phyloP scores from a whole-genome alignment of 2,888 invertebrate species.

The Spisula subtruncata region DNA sequence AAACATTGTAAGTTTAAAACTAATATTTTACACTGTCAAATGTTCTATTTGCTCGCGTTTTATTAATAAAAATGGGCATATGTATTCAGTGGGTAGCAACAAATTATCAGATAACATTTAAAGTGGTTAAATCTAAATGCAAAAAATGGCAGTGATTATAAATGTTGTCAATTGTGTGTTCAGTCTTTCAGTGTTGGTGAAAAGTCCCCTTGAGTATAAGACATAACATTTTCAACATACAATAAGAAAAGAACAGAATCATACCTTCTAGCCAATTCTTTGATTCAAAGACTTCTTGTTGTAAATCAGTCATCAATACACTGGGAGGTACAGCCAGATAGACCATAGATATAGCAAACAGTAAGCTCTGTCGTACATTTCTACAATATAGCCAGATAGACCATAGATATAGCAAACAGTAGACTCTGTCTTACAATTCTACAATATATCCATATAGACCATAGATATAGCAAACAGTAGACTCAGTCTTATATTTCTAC shows the following conservation, averaged over 20 bases:
- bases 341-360: constrained; percentile 86
- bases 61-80: too few relatives aligned
- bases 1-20: too few relatives aligned
- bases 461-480: constrained; percentile 84
- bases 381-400: constrained; percentile 72
- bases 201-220: not conserved
- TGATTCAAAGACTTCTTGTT: constrained; percentile 82
- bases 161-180: too few relatives aligned
- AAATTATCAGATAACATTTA: too few relatives aligned
- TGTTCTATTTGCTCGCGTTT: too few relatives aligned
- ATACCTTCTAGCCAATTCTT: constrained; percentile 87
- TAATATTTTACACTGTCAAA: too few relatives aligned
- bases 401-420: not conserved
- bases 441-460: constrained; percentile 79
- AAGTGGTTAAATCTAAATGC: too few relatives aligned
- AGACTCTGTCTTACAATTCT: constrained; percentile 81
- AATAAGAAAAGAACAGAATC: not conserved
- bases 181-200: too few relatives aligned
- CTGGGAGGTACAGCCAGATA: constrained; percentile 85
- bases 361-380: constrained; percentile 85
- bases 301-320: constrained; percentile 83
- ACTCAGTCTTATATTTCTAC: too few relatives aligned
- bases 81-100: too few relatives aligned
- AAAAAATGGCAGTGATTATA: too few relatives aligned
- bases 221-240: not conserved